Percentiles rank a stretch among this genome's conserved stretches.
phyloP scores from a whole-genome alignment of 2,113 vertebrate species.

The Lophius piscatorius region DNA sequence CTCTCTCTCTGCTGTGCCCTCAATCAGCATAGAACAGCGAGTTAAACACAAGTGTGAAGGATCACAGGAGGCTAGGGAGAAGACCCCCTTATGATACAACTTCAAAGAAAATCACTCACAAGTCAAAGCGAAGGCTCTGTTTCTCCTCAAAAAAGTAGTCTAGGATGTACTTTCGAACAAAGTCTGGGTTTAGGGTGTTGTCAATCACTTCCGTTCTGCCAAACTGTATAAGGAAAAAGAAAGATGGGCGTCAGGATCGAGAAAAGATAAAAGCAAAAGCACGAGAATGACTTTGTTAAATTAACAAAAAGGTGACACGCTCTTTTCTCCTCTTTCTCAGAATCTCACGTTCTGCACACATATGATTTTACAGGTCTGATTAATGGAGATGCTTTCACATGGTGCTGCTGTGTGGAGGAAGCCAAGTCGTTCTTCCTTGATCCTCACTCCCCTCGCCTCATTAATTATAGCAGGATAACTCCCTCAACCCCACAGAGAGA shows the following conservation, averaged over 20 bases:
- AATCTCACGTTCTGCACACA: background rate
- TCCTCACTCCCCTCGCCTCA: conserved; percentile 45
- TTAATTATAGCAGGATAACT: conserved; percentile 62
- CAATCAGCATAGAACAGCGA: background rate
- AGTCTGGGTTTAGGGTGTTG: conserved; percentile 94
- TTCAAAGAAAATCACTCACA: conserved; percentile 83
- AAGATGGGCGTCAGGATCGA: conserved; percentile 19
- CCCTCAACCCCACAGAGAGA: conserved; percentile 32
- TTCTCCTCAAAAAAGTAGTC: conserved; percentile 97
- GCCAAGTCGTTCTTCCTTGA: conserved; percentile 38
- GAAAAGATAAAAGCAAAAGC: conserved; percentile 17
- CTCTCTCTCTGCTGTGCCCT: background rate
- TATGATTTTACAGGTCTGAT: conserved; percentile 37
- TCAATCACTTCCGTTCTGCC: conserved; percentile 94
- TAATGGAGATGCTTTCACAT: conserved; percentile 43
- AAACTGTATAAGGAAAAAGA: conserved; percentile 79
- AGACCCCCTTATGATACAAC: background rate
- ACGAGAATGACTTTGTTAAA: conserved; percentile 15
- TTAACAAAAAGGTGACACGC: background rate
- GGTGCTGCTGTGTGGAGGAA: conserved; percentile 28
- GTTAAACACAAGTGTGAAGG: background rate
- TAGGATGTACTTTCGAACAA: conserved; percentile 92
- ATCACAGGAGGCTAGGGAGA: background rate
- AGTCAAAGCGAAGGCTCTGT: conserved; percentile 94
- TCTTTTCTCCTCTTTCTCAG: background rate